phyloP scores from a whole-genome alignment of 2,113 vertebrate species.

The Salvelinus alpinus region DNA sequence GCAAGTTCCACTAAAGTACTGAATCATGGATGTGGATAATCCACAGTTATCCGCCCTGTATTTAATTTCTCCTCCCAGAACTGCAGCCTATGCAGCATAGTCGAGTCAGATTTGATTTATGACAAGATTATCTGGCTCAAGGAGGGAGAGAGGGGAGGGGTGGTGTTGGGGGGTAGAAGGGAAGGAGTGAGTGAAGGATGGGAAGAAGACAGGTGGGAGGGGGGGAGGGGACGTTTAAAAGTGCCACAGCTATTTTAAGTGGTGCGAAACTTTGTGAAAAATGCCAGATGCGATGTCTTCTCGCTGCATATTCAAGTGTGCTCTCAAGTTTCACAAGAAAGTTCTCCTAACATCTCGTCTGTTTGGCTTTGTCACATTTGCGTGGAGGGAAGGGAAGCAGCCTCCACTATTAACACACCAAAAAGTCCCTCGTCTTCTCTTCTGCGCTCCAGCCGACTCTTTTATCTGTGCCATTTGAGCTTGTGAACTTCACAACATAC shows the following conservation, averaged over 20 bases:
- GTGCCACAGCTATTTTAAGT: constrained; percentile 36
- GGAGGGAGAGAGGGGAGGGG: background rate
- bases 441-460: background rate
- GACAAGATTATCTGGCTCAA: constrained; percentile 37
- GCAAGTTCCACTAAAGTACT: background rate
- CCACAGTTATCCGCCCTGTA: constrained; percentile 30
- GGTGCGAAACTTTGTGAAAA: constrained; percentile 49
- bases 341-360: constrained; percentile 30
- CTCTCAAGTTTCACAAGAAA: constrained; percentile 18
- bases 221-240: constrained; percentile 22
- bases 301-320: constrained; percentile 20
- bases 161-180: background rate
- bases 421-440: background rate
- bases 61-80: constrained; percentile 18
- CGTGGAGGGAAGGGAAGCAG: constrained; percentile 9
- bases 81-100: constrained; percentile 18
- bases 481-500: background rate
- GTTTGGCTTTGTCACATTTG: constrained; percentile 23
- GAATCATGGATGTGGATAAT: constrained; percentile 16
- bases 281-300: constrained; percentile 31
- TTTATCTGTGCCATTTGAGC: constrained; percentile 10
- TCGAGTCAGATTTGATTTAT: constrained; percentile 48
- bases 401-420: constrained; percentile 8
- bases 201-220: background rate
- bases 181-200: background rate